Evolutionary conservation across 2,888 invertebrate genomes (phyloP), one percentile per base, ranked within the genome.

Genomic region (Drosophila paracracens): DNA sequence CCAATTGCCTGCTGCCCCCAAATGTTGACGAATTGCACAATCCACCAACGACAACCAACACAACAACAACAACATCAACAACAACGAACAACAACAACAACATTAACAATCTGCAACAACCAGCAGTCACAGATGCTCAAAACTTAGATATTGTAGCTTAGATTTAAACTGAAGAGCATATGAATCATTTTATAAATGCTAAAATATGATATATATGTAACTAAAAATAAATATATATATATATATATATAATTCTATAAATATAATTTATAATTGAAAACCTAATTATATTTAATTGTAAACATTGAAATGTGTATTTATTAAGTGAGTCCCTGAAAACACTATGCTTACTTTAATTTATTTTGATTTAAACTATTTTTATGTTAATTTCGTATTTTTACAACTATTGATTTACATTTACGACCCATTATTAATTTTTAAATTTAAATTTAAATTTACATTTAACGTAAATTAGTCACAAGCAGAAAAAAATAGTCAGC

Each of bases 111-210:
- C 69, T 76, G 75, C 89, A 82, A 75, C 69, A 83, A 77, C 67
- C 83, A 90, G 92, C 92, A 89, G 92, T 93, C 86, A 93, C 93
- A 87, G 93, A 93, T 92, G 93, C 93, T 92, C 93, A 93, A 92
- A 93, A 92, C 86, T 89, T 93, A 91, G 93, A 93, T 92, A 93
- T 93, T 89, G 92, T 93, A 92, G 93, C 91, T 83, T 93, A 93
- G 88, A 85, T 81, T 69, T 83, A 66, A 82, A 71, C 52, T 71
- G 57, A 35, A 35, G 35, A 21, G 66, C 73, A 76, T 65, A 65
- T 60, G 40, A 53, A 82, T 57, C 62, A 77, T 73, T 75, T 76
- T 66, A 75, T 70, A 70, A 76, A 76, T 69, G 75, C 74, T 76
- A 64, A 73, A 52, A 61, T 70, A 76, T 58, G 35, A 63, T 66